These are phyloP conservation scores for Athalia cordata DNA, from an alignment of 2,888 invertebrate species.

Conservation along the genomic window DNA sequence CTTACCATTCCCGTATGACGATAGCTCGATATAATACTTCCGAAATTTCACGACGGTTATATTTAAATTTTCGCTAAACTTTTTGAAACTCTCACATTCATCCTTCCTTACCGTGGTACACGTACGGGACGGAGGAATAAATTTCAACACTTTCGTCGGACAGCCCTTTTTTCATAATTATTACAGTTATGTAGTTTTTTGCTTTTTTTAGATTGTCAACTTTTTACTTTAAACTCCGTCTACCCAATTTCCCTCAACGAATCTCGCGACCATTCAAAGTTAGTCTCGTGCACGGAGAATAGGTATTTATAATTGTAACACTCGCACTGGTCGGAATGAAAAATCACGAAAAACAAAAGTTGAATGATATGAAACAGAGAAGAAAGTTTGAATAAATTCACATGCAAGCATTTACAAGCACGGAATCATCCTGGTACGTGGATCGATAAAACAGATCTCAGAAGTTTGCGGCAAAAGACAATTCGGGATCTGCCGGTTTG, in stretches of 20 bases:
- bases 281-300: no score
- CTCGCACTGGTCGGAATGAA: no score
- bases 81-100: no score
- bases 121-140: background rate
- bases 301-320: no score
- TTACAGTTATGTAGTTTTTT: background rate
- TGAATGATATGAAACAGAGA: no score
- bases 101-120: no score
- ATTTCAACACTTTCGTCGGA: background rate
- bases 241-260: background rate
- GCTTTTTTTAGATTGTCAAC: background rate
- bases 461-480: background rate
- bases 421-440: background rate
- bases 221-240: background rate
- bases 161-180: background rate
- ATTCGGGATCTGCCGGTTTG: background rate
- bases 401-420: no score
- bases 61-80: no score
- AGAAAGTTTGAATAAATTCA: no score
- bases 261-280: no score
- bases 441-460: constrained; percentile 11
- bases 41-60: background rate
- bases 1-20: background rate
- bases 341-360: no score
- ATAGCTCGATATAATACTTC: background rate